phyloP scores from a whole-genome alignment of 2,888 invertebrate genomes.

The Meganola albula region DNA sequence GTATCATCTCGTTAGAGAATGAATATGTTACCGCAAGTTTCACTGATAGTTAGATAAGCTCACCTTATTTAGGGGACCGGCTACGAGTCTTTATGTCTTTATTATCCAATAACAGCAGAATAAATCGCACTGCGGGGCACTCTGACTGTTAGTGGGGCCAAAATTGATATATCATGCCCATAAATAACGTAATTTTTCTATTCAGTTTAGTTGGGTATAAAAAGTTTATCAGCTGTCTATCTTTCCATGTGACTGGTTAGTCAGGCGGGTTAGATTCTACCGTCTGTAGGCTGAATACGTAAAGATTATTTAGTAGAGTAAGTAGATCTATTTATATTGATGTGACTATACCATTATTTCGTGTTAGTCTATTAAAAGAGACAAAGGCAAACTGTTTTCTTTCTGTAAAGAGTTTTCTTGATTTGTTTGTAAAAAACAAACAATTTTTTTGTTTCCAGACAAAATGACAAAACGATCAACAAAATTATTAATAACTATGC shows the following conservation, averaged over 20 bases:
- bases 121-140: conserved; percentile 39
- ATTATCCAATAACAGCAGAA: conserved; percentile 50
- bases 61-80: conserved; percentile 47
- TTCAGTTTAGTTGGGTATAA: conserved; percentile 13
- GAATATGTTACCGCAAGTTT: conserved; percentile 44
- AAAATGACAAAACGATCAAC: too few species aligned
- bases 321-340: too few species aligned
- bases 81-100: conserved; percentile 48
- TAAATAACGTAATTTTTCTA: conserved; percentile 23
- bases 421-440: too few species aligned
- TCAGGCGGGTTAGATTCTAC: too few species aligned
- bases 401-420: too few species aligned
- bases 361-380: too few species aligned
- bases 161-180: conserved; percentile 39
- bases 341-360: too few species aligned
- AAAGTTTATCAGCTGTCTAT: conserved; percentile 16
- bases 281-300: too few species aligned
- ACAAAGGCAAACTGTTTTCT: too few species aligned
- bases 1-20: conserved; percentile 45
- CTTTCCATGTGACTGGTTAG: not conserved
- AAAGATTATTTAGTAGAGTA: too few species aligned
- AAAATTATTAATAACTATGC: too few species aligned
- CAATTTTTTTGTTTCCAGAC: too few species aligned
- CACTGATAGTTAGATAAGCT: conserved; percentile 58
- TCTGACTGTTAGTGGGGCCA: conserved; percentile 36